phyloP scores from a whole-genome alignment of 2,113 vertebrate genomes.

The Channa argus region DNA sequence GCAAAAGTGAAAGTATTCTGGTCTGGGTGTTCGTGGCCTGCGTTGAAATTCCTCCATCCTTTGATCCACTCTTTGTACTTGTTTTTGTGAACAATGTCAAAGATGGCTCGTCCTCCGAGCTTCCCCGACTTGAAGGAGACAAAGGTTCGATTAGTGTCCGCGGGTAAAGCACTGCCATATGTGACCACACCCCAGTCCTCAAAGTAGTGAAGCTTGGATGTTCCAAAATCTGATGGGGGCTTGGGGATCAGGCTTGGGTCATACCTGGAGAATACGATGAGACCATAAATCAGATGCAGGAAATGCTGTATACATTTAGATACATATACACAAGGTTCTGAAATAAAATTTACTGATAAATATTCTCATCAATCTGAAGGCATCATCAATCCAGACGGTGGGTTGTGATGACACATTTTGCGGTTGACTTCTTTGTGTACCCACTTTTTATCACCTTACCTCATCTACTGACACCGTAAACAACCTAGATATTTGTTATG shows the following conservation, averaged over 20 bases:
- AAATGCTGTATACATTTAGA: too few species aligned
- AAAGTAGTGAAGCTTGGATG: slow-evolving; percentile 91
- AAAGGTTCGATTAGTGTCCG: slow-evolving; percentile 89
- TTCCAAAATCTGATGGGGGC: slow-evolving; percentile 91
- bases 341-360: background rate
- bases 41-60: slow-evolving; percentile 98
- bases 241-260: slow-evolving; percentile 87
- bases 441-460: too few species aligned
- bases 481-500: too few species aligned
- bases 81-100: slow-evolving; percentile 94
- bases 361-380: background rate
- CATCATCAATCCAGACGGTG: background rate
- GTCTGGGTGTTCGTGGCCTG: slow-evolving; percentile 97
- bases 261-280: slow-evolving; percentile 85
- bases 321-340: too few species aligned
- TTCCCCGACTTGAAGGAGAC: slow-evolving; percentile 99
- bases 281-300: too few species aligned
- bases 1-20: slow-evolving; percentile 98
- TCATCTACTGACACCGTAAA: too few species aligned
- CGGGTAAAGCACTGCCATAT: slow-evolving; percentile 90
- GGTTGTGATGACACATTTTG: background rate
- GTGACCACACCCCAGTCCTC: slow-evolving; percentile 99
- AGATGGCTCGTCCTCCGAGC: slow-evolving; percentile 96
- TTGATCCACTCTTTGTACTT: slow-evolving; percentile 97
- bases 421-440: too few species aligned